phyloP scores from a whole-genome alignment of 2,888 invertebrate species.

The Creontiades dilutus region DNA sequence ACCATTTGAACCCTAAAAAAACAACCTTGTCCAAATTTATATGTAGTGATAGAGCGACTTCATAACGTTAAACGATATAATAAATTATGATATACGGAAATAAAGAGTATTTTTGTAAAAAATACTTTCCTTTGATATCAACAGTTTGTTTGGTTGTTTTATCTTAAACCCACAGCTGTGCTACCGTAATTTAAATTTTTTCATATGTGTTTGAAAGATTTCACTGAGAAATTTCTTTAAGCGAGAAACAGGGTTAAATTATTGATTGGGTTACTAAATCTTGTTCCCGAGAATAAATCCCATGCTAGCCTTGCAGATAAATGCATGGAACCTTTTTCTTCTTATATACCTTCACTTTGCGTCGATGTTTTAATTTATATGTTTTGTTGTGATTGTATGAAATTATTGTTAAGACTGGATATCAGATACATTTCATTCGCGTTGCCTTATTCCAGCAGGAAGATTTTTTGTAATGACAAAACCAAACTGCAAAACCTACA shows the following conservation, averaged over 20 bases:
- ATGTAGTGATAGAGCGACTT: no score
- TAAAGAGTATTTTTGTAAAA: no score
- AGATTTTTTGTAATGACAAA: not conserved
- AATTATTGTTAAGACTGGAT: not conserved
- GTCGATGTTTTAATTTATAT: not conserved
- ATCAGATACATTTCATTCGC: not conserved
- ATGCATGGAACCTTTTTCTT: not conserved
- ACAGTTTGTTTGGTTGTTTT: no score
- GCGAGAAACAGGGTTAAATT: not conserved
- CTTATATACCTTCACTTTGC: not conserved
- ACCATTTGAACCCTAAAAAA: no score
- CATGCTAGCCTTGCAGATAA: not conserved
- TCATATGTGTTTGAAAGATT: not conserved
- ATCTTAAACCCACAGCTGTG: no score
- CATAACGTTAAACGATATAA: no score
- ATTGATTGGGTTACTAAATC: not conserved
- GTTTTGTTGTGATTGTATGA: not conserved
- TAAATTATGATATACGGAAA: no score
- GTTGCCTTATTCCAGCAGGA: not conserved
- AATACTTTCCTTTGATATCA: no score
- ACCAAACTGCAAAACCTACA: not conserved
- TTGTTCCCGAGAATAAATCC: not conserved
- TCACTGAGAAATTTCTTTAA: not conserved
- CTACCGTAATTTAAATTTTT: no score
- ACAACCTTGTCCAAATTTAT: no score